Evolutionary conservation across 2,888 invertebrate genomes (phyloP).

Genomic region (Agrochola litura): DNA sequence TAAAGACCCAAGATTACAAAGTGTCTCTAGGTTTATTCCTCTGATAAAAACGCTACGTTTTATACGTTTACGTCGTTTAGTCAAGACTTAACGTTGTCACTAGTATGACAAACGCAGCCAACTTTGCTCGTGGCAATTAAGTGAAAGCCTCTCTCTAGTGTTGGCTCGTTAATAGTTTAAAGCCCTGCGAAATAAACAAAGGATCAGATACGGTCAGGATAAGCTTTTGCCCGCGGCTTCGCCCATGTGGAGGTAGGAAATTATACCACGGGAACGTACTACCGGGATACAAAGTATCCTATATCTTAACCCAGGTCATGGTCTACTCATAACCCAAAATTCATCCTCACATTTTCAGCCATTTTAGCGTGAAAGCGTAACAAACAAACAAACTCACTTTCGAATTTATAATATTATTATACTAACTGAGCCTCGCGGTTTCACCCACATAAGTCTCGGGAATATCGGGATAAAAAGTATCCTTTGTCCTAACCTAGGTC

Average conservation of each 20-base stretch:
- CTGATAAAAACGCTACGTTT: slow-evolving; percentile 36
- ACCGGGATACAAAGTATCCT: neutral
- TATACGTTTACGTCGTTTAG: slow-evolving; percentile 5
- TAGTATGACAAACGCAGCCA: slow-evolving; percentile 17
- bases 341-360: neutral
- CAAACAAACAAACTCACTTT: neutral
- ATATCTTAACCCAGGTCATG: neutral
- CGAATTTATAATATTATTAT: too few relatives aligned
- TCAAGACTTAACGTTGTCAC: slow-evolving; percentile 15
- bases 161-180: slow-evolving; percentile 8
- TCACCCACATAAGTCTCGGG: too few relatives aligned
- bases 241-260: neutral
- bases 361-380: neutral
- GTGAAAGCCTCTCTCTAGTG: slow-evolving; percentile 11
- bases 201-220: neutral
- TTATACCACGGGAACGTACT: too few relatives aligned
- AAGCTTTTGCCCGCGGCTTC: too few relatives aligned
- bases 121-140: slow-evolving; percentile 24
- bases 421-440: too few relatives aligned
- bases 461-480: too few relatives aligned
- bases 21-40: slow-evolving; percentile 13
- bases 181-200: slow-evolving; percentile 2
- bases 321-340: neutral
- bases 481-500: neutral
- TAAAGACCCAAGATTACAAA: neutral